Percentiles rank a stretch among this genome's conserved stretches.
phyloP scores from a whole-genome alignment of 2,888 invertebrate genomes.

The Watsonalla cultraria region DNA sequence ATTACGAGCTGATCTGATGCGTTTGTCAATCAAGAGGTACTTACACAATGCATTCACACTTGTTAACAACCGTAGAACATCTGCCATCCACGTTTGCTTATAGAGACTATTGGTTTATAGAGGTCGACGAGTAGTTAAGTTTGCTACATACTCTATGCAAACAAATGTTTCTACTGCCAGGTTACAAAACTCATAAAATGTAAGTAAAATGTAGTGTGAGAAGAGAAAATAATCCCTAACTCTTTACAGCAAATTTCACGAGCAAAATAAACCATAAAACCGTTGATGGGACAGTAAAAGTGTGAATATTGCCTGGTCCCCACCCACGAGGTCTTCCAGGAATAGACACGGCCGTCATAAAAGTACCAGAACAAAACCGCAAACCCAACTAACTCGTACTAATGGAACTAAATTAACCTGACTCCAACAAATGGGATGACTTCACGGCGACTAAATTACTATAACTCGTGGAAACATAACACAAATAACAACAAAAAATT shows the following conservation, averaged over 20 bases:
- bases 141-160: no score
- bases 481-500: not conserved
- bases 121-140: no score
- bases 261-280: slow-evolving; percentile 41
- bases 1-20: no score
- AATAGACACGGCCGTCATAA: slow-evolving; percentile 60
- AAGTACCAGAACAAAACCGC: slow-evolving; percentile 52
- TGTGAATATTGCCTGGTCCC: slow-evolving; percentile 44
- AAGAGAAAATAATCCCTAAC: slow-evolving; percentile 25
- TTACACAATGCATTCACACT: not conserved
- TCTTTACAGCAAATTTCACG: slow-evolving; percentile 25
- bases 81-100: not conserved
- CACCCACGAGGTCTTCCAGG: slow-evolving; percentile 55
- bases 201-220: slow-evolving; percentile 4
- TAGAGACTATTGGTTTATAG: not conserved
- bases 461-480: not conserved
- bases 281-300: slow-evolving; percentile 52
- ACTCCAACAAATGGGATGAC: slow-evolving; percentile 40
- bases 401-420: slow-evolving; percentile 55
- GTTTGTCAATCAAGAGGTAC: not conserved
- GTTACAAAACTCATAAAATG: not conserved
- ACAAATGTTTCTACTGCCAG: not conserved
- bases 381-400: slow-evolving; percentile 45
- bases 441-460: slow-evolving; percentile 20
- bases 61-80: not conserved